Base-by-base conservation (phyloP, 2,113 vertebrate genomes). In the Nycticryphes semicollaris region DNA sequence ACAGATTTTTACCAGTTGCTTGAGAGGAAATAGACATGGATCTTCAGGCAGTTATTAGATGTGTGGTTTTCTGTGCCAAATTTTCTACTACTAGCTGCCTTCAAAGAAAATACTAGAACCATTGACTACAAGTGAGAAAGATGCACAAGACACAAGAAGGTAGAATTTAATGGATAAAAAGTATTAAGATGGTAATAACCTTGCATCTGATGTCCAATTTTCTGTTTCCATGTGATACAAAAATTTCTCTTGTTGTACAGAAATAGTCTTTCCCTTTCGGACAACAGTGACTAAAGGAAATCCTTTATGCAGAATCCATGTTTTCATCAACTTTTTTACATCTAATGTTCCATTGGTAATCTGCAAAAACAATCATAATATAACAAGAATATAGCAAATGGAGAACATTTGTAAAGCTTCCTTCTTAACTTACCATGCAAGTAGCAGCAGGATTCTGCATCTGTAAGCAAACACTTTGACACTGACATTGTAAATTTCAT, bases 281-380 rank as follows among this genome's bases (percentile, higher is more conserved):
- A 94, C 98, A 77, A 99, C 98, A 37, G 98, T 99, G 77, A 99
- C 98, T 97, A 99, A 94, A 59, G 99, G 99, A 98, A 99, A 99
- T 78, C 99, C 99, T 97, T 99, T 99, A 88, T 99, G 98, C 28
- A 98, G 95, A 27, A 99, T 99, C 99, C 99, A 99, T 5, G 99
- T 99, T 95, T 97, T 98, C 99, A 99, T 99, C 97, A 99, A 98
- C 92, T 98, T 98, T 60, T 99, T 98, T 51, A 99, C 98, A 92
- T 98, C 98, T 69, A 97, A 80, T 10, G 97, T 98, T 78, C 97
- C 97, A 47, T 97, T 97, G 39, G 98, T 98, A 50, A 99, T 94
- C 97, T 99, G 94, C 2, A 91, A 93, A 96, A 51, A 94, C 39
- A 83, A 95, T 69, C n/a, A 89, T 41, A 68, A 83, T 9, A 14